Evolutionary conservation across 2,113 vertebrate genomes (phyloP).

Genomic region (Vireo altiloquus): DNA sequence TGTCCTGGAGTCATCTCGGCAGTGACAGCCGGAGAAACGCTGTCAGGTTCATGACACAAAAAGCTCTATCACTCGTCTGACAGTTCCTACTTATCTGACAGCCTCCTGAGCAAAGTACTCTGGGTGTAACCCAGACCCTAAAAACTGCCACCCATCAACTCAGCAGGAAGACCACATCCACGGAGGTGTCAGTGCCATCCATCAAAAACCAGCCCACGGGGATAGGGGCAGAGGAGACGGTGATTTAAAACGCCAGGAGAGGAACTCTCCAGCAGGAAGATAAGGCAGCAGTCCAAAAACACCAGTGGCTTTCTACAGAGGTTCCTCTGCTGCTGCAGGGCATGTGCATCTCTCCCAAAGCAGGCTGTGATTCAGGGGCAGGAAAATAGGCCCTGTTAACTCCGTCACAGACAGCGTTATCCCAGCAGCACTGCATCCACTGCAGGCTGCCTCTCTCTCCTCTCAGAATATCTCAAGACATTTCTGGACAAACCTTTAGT

Average conservation of each 20-base stretch:
- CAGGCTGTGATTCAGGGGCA: neutral
- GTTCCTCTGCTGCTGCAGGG: neutral
- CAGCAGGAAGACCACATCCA: neutral
- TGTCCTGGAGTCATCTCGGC: neutral
- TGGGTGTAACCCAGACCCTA: neutral
- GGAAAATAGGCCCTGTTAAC: neutral
- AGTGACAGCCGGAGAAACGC: neutral
- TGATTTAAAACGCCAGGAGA: neutral
- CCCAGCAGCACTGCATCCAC: neutral
- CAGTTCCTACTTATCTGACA: neutral
- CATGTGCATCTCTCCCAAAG: neutral
- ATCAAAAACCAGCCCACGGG: neutral
- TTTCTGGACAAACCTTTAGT: neutral
- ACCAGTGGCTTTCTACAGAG: neutral
- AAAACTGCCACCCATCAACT: neutral
- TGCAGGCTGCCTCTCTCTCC: neutral
- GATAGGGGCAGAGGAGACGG: neutral
- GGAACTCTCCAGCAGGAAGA: neutral
- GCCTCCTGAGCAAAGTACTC: neutral
- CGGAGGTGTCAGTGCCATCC: rapidly evolving
- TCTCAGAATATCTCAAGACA: neutral
- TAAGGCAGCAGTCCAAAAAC: neutral
- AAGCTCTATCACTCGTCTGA: neutral
- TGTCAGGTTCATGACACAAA: neutral
- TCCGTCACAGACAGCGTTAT: neutral